Base-by-base conservation (phyloP, 2,797 vertebrate species). In the Rhabdophis nuchalis region DNA sequence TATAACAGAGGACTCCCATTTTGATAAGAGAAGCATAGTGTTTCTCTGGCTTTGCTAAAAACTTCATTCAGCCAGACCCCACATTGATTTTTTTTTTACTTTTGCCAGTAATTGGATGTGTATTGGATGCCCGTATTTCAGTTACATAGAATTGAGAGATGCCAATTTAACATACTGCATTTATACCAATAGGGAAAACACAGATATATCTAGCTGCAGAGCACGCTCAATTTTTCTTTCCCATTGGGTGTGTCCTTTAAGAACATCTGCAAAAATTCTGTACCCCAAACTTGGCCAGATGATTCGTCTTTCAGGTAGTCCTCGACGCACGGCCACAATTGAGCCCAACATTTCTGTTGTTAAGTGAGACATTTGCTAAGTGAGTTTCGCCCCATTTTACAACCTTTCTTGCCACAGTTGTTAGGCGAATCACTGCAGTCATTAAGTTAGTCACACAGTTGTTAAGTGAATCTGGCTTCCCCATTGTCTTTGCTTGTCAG, bases 1-100 rank as follows among this genome's bases (percentile, higher is more conserved):
- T 2, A 0, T 0, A 0, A 18, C 77, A 36, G 54, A 53, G 53
- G 82, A 57, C 18, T 36, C 12, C 7, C 0, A 10, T 2, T 3
- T 90, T 18, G 25, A 57, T 82, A 20, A 20, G 27, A 57, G n/a
- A 23, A 6, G 0, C 0, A 3, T 23, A 56, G 20, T 5, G 18
- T 86, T 86, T 36, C 57, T 54, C 58, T 89, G 13, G 23, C 12
- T 32, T 54, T 46, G 41, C 32, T 36, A 86, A 46, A n/a, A 29
- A 12, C 46, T 50, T n/a, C 72, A 52, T 46, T 64, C 50, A 57
- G 52, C 36, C 27, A 32, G 36, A 58, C 2, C 53, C 25, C 29
- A 13, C 25, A n/a, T 27, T 29, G 50, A 57, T 32, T 52, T 64
- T 32, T 60, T 86, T 50, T 77, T 46, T 50, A n/a, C n/a, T 89